phyloP scores from a whole-genome alignment of 2,113 vertebrate genomes.

The Lampris megalopsis region DNA sequence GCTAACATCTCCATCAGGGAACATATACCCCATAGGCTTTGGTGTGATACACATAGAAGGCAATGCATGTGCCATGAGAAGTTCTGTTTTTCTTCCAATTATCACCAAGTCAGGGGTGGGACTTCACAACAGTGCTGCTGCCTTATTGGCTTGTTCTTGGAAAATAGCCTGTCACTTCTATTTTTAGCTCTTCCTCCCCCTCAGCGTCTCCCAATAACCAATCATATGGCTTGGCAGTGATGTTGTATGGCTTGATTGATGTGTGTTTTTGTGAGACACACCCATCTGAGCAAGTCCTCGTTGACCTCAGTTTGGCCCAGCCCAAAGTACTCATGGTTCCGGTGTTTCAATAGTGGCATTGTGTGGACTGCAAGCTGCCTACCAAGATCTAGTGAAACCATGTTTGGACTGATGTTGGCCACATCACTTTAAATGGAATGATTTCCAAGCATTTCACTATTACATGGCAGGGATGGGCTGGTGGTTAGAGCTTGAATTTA shows the following conservation, averaged over 20 bases:
- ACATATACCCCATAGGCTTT: not conserved
- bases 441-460: slow-evolving; percentile 1
- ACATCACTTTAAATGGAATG: not conserved
- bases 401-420: slow-evolving; percentile 27
- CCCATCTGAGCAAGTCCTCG: slow-evolving; percentile 55
- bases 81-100: slow-evolving; percentile 15
- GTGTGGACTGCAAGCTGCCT: slow-evolving; percentile 29
- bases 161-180: slow-evolving; percentile 54
- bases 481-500: too few relatives aligned
- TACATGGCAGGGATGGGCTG: too few relatives aligned
- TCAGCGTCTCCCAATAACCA: slow-evolving; percentile 30
- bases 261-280: slow-evolving; percentile 56
- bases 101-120: slow-evolving; percentile 42
- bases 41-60: slow-evolving; percentile 45
- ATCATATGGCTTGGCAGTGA: slow-evolving; percentile 35
- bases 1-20: too few relatives aligned
- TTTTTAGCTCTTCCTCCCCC: slow-evolving; percentile 63
- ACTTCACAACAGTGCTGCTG: slow-evolving; percentile 28
- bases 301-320: slow-evolving; percentile 40
- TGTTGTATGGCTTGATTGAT: slow-evolving; percentile 48
- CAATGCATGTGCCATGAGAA: slow-evolving; percentile 23
- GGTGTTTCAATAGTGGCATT: slow-evolving; percentile 63
- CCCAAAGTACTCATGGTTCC: slow-evolving; percentile 11
- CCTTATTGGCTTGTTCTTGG: slow-evolving; percentile 56
- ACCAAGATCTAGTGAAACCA: slow-evolving; percentile 17